Conservation (phyloP, 2,113 vertebrate genomes). For the Lepus americanus region DNA sequence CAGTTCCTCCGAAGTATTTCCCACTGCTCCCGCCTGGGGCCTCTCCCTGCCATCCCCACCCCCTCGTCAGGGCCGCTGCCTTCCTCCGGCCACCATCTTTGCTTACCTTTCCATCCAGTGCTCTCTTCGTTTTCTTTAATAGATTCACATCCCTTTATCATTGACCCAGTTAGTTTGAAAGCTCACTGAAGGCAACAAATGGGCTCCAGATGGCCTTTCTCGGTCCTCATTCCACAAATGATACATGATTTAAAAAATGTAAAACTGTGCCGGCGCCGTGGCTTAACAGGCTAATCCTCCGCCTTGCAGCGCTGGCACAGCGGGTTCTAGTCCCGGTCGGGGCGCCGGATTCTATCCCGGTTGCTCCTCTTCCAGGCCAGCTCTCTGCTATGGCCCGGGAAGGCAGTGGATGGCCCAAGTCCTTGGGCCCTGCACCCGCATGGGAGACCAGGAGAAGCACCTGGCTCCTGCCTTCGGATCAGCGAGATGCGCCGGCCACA, state of each 20-base stretch:
- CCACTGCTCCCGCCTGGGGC: neutral
- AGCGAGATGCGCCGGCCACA: too few species aligned
- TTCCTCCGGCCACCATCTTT: neutral
- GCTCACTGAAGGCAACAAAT: neutral
- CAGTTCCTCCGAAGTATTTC: neutral
- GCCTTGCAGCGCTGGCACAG: too few species aligned
- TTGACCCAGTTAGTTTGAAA: neutral
- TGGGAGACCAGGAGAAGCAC: too few species aligned
- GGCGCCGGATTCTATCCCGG: too few species aligned
- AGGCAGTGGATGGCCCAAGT: too few species aligned
- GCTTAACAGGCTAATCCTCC: too few species aligned
- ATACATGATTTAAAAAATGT: neutral
- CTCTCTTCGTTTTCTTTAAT: neutral
- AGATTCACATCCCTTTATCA: neutral
- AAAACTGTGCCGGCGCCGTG: neutral
- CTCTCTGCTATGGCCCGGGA: too few species aligned
- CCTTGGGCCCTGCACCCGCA: too few species aligned
- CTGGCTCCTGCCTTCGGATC: too few species aligned
- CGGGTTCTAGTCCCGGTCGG: too few species aligned
- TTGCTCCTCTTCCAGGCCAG: too few species aligned
- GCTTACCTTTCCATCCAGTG: neutral
- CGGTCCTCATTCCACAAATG: neutral
- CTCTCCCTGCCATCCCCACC: fast-evolving
- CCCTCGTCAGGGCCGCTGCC: neutral
- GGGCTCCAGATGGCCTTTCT: neutral